Base-by-base conservation (phyloP, 1,140 invertebrate genomes). In the Holotrichia oblita region DNA sequence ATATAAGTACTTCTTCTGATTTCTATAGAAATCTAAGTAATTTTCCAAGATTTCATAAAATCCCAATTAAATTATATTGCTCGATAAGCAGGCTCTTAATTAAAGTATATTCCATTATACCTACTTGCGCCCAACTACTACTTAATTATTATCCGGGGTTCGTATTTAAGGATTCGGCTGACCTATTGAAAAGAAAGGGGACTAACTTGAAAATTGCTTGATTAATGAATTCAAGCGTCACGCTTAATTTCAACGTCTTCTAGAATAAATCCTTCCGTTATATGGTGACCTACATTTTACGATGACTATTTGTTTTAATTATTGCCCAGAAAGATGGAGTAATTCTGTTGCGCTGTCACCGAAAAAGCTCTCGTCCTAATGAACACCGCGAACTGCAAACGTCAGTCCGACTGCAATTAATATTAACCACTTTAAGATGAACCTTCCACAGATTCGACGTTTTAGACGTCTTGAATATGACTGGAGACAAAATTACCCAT, bases 41-140 rank as follows among this genome's bases (percentile, higher is more conserved):
- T 55, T 55, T 12, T 55, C 14, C 48, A n/a, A n/a, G 48, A 27
- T 22, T 20, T 27, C 20, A 69, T 69, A 69, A 22, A 69, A 69
- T 24, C 27, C 61, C 61, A 69, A 69, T 69, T 69, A 69, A 69
- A 69, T 69, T 69, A 69, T 69, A 24, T 69, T 69, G 61, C 61
- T 27, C 20, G 4, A 69, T 69, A 14, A 69, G 6, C 22, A 3
- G 6, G 4, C 61, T 20, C 27, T 34, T 69, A 69, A 69, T 69
- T 69, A 69, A 69, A 9, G 9, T 61, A 22, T 22, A 69, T 34
- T 69, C n/a, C 27, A 27, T 27, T 48, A 34, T n/a, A 55, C 14
- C 48, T 55, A 55, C 20, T 69, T 24, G 22, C n/a, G n/a, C 22
- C 17, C 27, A 24, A 69, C 22, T 34, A 14, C 61, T n/a, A 12